phyloP scores from a whole-genome alignment of 2,888 invertebrate genomes.

The Phaonia tiefii region DNA sequence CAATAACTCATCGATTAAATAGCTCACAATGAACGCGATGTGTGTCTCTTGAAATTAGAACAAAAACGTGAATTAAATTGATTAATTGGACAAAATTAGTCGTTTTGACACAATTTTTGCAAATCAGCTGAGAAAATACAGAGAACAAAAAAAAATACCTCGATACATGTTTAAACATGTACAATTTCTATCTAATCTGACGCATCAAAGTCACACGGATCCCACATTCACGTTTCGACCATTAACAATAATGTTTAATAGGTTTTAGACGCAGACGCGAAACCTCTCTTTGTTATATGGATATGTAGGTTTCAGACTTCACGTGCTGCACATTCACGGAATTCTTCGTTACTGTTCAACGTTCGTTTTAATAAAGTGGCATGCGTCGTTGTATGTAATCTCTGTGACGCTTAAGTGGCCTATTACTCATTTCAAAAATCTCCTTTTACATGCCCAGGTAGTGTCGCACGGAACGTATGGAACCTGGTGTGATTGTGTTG shows the following conservation, averaged over 20 bases:
- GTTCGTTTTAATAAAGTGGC: constrained; percentile 47
- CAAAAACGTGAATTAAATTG: constrained; percentile 51
- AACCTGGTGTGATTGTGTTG: not conserved
- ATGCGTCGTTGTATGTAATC: constrained; percentile 34
- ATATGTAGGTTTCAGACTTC: constrained; percentile 11
- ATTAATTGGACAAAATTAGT: constrained; percentile 44
- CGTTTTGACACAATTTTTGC: constrained; percentile 40
- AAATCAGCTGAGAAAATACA: not conserved
- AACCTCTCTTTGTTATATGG: not conserved
- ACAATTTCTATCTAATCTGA: constrained; percentile 9
- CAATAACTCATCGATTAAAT: constrained; percentile 30
- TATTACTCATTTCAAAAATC: constrained; percentile 57
- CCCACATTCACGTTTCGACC: constrained; percentile 54
- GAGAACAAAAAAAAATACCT: not conserved
- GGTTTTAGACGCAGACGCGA: not conserved
- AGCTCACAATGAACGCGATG: not conserved
- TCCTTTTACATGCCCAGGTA: not conserved
- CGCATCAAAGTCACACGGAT: not conserved
- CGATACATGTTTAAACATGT: constrained; percentile 4
- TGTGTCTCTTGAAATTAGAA: not conserved
- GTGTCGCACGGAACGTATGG: not conserved
- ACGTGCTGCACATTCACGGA: constrained; percentile 14
- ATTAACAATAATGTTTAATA: constrained; percentile 60
- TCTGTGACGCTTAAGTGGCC: constrained; percentile 45
- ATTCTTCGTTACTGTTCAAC: not conserved